Base-by-base conservation (phyloP, 1,140 invertebrate genomes). In the Lordiphosa stackelbergi region DNA sequence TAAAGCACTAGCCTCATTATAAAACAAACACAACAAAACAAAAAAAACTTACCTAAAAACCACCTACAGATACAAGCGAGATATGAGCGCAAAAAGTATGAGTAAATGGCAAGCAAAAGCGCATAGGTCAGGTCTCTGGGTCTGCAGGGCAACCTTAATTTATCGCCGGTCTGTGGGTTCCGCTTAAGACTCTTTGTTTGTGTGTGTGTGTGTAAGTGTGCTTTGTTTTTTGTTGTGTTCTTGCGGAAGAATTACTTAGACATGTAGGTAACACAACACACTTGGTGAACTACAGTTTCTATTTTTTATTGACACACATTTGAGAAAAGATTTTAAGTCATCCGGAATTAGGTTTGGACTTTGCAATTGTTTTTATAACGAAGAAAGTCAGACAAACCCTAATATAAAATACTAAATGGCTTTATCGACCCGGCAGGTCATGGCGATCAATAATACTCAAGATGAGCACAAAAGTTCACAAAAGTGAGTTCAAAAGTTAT, bases 121-220 rank as follows among this genome's bases (percentile, higher is more conserved):
- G 40, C 75, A 81, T 79, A 79, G 74, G 74, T 79, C 75, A 79
- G 75, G 75, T 81, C 71, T 79, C 53, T 57, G 58, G 64, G 75
- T 74, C 65, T 59, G 56, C 66, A 47, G 63, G 71, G 53, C 58
- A 66, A 68, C 66, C 66, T 74, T 70, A 58, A 64, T 57, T 57
- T 37, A 51, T 31, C 5, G 34, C 53, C 35, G 34, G 51, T 66
- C 64, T 47, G 45, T 42, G 10, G n/a, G 58, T 35, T 11, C 40
- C 16, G 9, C 40, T 16, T 19, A 16, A 13, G 40, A 42, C 19
- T 35, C 5, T 48, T 13, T 49, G 7, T 37, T 34, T 65, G 40
- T 66, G 41, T 43, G 6, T 31, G 5, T 22, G 9, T n/a, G 19
- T 43, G 6, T 31, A 3, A n/a, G 9, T n/a, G 19, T 42, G 16